A percentile compares a stretch with the other conserved stretches of the same genome.
Conservation (phyloP, 2,113 vertebrate genomes). For the Anhinga rufa region DNA sequence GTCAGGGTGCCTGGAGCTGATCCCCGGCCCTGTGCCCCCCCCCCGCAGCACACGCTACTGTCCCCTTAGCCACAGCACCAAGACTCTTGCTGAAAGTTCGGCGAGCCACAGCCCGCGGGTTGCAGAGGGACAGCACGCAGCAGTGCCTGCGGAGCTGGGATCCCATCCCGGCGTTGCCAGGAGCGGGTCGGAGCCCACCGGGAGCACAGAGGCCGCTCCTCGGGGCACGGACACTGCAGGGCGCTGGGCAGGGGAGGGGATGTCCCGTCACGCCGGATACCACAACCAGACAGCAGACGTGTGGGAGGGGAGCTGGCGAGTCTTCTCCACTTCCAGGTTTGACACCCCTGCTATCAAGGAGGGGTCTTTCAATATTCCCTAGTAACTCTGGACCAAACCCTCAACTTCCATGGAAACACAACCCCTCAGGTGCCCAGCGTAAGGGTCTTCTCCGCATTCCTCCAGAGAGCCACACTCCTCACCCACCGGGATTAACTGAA, state of each 20-base stretch:
- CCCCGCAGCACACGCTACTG: neutral
- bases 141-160: neutral
- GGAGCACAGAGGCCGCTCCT: neutral
- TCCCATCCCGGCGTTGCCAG: neutral
- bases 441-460: neutral
- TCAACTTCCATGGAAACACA: neutral
- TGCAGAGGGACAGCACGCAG: accelerated
- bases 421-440: neutral
- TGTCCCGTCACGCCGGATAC: accelerated
- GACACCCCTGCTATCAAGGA: neutral
- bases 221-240: accelerated
- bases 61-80: neutral
- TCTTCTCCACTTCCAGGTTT: neutral
- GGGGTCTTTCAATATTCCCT: neutral
- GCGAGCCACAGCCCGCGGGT: accelerated
- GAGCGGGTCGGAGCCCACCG: neutral
- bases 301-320: neutral
- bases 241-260: neutral
- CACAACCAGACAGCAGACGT: neutral
- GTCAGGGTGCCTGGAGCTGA: neutral
- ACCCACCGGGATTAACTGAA: neutral
- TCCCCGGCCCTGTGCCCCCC: neutral
- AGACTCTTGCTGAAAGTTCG: accelerated
- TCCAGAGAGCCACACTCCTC: neutral
- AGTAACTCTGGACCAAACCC: neutral